Evolutionary conservation across 1,140 invertebrate genomes (phyloP), one percentile per base, ranked within the genome.

Genomic region (Venturia canescens): DNA sequence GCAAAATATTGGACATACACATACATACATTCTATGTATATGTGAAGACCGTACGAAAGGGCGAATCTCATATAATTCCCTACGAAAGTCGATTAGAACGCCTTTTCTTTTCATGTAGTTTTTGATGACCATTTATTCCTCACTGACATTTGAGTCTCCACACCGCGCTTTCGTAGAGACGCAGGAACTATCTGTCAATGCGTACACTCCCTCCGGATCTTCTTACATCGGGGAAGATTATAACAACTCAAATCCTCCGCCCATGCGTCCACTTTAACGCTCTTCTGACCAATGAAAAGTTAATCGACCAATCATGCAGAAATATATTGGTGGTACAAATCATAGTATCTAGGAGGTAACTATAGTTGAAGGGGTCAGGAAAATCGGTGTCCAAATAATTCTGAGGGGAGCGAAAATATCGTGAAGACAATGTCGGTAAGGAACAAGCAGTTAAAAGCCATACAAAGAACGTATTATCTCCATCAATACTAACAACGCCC

Each of bases 391-490:
- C n/a, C n/a, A n/a, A n/a, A n/a, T 86, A 89, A 85, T 89, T 89
- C 83, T 82, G 84, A 87, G 88, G 87, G 88, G 86, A 87, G 87
- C 88, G 86, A 88, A 88, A 86, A 88, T 85, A 85, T 75, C 29
- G 11, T 15, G 9, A 23, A 9, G 23, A 63, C 6, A 4, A 63
- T 26, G 5, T 63, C 29, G 27, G 13, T 23, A 29, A 29, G 27
- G 72, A 16, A 48, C 84, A 11, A 72, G 87, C 87, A 86, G 87
- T 89, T 89, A 85, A 84, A 18, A 87, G 38, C 38, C 38, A 44
- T 44, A 44, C 38, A 11, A 89, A 87, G 86, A 89, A 86, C 85
- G 85, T 85, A 88, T 89, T 83, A 82, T 80, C 84, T 16, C 72
- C 53, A 31, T 29, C n/a, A 38, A 29, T 60, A 57, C n/a, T n/a